phyloP scores from a whole-genome alignment of 1,140 invertebrate genomes.

The Sycophila sp. region DNA sequence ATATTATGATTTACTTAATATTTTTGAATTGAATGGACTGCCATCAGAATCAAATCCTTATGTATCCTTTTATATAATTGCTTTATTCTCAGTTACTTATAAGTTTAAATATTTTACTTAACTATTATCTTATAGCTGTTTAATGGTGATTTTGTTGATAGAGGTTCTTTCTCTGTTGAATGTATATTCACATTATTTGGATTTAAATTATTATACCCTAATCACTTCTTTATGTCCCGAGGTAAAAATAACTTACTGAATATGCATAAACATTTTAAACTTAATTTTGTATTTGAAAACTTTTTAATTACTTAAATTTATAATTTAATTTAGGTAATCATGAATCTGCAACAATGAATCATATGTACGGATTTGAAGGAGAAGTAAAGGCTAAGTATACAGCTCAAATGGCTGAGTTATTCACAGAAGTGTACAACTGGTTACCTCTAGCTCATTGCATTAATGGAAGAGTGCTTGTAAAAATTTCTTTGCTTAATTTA shows the following conservation, averaged over 20 bases:
- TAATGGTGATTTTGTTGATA: slow-evolving; percentile 99
- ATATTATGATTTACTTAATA: slow-evolving; percentile 98
- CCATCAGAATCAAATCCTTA: slow-evolving; percentile 97
- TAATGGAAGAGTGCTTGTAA: slow-evolving; percentile 88
- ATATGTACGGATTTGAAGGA: slow-evolving; percentile 99
- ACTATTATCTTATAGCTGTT: slow-evolving; percentile 77
- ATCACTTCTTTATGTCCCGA: slow-evolving; percentile 98
- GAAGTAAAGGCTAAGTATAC: slow-evolving; percentile 97
- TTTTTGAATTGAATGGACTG: slow-evolving; percentile 96
- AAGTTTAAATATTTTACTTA: slow-evolving; percentile 48
- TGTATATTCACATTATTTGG: slow-evolving; percentile 98
- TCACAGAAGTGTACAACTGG: slow-evolving; percentile 99
- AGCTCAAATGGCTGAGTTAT: slow-evolving; percentile 93
- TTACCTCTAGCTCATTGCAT: slow-evolving; percentile 96
- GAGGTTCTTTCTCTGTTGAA: slow-evolving; percentile 99
- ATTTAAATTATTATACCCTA: slow-evolving; percentile 96
- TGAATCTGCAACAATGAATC: slow-evolving; percentile 98
- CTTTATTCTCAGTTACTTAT: slow-evolving; percentile 1
- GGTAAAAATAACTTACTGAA: too few species aligned
- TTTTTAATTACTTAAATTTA: neutral
- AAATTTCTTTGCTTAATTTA: slow-evolving; percentile 47
- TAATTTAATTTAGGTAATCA: slow-evolving; percentile 83
- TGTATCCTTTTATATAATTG: slow-evolving; percentile 70
- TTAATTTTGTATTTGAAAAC: slow-evolving; percentile 17
- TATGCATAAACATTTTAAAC: slow-evolving; percentile 27